Conservation (phyloP, 2,888 invertebrate genomes). For the Drosophila meridiana region DNA sequence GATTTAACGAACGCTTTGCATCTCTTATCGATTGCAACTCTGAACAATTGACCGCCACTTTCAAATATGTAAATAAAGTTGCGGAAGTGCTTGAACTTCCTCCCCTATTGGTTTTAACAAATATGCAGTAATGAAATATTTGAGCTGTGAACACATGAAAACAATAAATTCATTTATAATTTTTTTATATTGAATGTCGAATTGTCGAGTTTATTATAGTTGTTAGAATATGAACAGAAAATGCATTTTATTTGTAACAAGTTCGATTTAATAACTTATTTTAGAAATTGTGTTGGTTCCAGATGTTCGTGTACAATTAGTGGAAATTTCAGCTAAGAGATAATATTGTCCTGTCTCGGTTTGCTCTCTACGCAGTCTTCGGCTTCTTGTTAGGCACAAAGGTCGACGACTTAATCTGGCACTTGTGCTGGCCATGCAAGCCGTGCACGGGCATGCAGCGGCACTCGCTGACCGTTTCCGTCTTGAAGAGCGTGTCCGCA, state of each 20-base stretch:
- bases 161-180: neutral
- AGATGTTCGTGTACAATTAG: constrained; percentile 6
- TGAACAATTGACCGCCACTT: no score
- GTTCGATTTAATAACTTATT: constrained; percentile 31
- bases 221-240: neutral
- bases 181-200: neutral
- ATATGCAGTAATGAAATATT: no score
- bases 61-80: no score
- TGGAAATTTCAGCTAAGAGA: constrained; percentile 4
- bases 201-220: neutral
- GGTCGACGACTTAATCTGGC: constrained; percentile 76
- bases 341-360: constrained; percentile 1
- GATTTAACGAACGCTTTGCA: no score
- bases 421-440: constrained; percentile 82
- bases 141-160: no score
- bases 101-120: no score
- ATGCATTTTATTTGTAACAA: constrained; percentile 8
- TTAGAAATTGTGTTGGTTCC: neutral
- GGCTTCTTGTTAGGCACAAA: constrained; percentile 82
- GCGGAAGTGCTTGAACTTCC: no score
- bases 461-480: constrained; percentile 83
- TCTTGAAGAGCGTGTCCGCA: constrained; percentile 84
- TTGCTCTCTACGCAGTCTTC: constrained; percentile 59
- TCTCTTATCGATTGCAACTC: no score
- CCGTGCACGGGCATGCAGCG: constrained; percentile 74